These are phyloP conservation scores for Zaprionus obscuricornis DNA, from an alignment of 2,888 invertebrate species.

Conservation along the genomic window DNA sequence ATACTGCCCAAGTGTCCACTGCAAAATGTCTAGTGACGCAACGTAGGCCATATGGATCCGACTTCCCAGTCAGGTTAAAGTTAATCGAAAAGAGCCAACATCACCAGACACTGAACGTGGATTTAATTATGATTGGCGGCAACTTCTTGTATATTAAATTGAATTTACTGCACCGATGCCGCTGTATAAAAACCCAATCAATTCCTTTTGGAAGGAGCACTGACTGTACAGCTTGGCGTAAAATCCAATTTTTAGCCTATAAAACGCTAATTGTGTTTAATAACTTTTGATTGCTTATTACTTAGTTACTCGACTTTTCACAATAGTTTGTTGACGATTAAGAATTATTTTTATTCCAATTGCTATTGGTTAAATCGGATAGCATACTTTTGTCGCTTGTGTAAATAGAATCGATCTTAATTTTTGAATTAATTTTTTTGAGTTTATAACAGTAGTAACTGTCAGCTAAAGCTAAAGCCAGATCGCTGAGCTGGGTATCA, in stretches of 20 bases:
- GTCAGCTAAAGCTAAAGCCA: slow-evolving; percentile 19
- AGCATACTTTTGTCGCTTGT: no score
- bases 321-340: no score
- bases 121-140: slow-evolving; percentile 64
- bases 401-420: no score
- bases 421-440: no score
- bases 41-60: slow-evolving; percentile 25
- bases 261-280: not conserved
- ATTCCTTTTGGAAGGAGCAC: slow-evolving; percentile 40
- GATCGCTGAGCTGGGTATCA: slow-evolving; percentile 13
- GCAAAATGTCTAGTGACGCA: not conserved
- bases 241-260: not conserved
- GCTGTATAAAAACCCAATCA: slow-evolving; percentile 50
- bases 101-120: slow-evolving; percentile 30
- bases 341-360: no score
- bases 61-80: slow-evolving; percentile 30
- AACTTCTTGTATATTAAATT: slow-evolving; percentile 56
- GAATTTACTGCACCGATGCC: slow-evolving; percentile 55
- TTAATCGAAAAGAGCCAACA: slow-evolving; percentile 65
- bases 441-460: not conserved
- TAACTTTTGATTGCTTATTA: no score
- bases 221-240: no score
- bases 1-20: slow-evolving; percentile 32
- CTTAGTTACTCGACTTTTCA: no score
- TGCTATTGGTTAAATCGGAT: no score